phyloP scores from a whole-genome alignment of 2,113 vertebrate species.

The Trogon surrucura region DNA sequence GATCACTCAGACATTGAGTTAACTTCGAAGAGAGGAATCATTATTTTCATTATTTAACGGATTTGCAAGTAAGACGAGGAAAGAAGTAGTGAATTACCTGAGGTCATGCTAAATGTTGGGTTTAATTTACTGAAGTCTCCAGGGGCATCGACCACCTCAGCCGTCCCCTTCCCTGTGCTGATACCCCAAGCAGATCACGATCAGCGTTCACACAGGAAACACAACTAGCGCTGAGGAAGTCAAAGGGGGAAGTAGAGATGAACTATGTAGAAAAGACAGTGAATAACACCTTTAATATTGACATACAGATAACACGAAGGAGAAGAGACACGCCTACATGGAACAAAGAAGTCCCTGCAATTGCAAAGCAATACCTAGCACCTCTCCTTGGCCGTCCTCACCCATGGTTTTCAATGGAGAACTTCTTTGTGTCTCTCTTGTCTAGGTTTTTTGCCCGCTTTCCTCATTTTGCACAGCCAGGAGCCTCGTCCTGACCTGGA shows the following conservation, averaged over 20 bases:
- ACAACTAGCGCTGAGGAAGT: neutral
- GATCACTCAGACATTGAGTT: neutral
- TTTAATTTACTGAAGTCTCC: neutral
- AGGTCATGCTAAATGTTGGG: neutral
- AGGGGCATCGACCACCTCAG: neutral
- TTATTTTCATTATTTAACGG: neutral
- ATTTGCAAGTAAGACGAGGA: neutral
- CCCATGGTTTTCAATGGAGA: neutral
- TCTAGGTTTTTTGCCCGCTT: neutral
- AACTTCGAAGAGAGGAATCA: neutral
- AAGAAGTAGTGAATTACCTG: neutral
- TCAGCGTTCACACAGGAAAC: neutral
- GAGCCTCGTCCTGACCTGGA: neutral
- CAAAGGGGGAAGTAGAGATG: neutral
- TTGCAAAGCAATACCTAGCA: neutral
- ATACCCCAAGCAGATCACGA: neutral
- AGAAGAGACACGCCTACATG: neutral
- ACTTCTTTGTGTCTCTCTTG: neutral
- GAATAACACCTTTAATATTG: neutral
- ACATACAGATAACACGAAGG: neutral
- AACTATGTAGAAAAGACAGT: neutral
- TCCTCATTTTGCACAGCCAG: neutral
- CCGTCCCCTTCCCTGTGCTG: neutral
- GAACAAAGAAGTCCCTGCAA: neutral
- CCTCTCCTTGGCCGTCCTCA: neutral